Evolutionary conservation across 2,113 vertebrate species (phyloP), one percentile per base, ranked within the genome.

Genomic region (Boulengeromyrus knoepffleri): DNA sequence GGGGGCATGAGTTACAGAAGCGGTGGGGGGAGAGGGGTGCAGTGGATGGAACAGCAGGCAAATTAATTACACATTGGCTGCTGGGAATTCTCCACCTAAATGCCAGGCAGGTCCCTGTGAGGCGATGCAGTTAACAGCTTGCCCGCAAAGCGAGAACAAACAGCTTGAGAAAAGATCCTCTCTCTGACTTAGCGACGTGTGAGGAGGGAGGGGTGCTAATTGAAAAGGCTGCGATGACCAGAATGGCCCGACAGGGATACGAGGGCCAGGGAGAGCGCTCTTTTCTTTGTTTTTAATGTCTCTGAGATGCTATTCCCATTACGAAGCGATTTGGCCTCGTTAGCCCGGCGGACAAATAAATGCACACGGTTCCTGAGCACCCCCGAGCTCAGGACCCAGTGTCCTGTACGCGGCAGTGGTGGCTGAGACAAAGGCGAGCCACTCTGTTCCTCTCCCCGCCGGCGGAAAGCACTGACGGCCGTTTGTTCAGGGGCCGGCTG

Each of bases 21-120:
- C 91, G 52, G 85, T 47, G 8, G 46, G 80, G 90, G 91, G 92
- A 92, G 89, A 92, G 93, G 90, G 93, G 91, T 91, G 58, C 90
- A 90, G 42, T 86, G 92, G 91, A 93, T 93, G 90, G 93, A 94
- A 95, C 94, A 93, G 95, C 94, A 92, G 93, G 96, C 95, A 96
- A 97, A 97, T 97, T 97, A 97, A 97, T 97, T 96, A 96, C 96
- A 96, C 93, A 93, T 94, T 94, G 94, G 94, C 96, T 95, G 93
- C 94, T 94, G 96, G 96, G 96, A 97, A 96, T 96, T 95, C 95
- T 95, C 77, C 91, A 93, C 93, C 92, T 96, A 96, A 96, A 96
- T 92, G 94, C 93, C 94, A 94, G 93, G 92, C 93, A 91, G 93
- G 91, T 94, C 95, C 93, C 93, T 92, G 93, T 92, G 94, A 95